Conservation (phyloP, 1,140 invertebrate genomes). For the Drosophila subpulchrella region DNA sequence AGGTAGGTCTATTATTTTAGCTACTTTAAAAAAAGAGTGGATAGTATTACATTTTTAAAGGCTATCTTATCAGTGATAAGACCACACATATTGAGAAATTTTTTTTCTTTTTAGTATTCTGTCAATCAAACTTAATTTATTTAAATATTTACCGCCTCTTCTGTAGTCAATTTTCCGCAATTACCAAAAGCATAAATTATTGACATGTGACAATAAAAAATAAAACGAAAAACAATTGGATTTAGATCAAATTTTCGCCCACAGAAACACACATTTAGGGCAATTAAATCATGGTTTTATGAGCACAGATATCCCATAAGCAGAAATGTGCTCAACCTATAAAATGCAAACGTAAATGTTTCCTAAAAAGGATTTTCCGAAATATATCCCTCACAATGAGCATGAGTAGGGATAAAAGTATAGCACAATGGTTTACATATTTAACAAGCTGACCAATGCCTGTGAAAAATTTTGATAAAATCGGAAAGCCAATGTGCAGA, state of each 20-base stretch:
- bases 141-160: too few species aligned
- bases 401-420: not conserved
- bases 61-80: too few species aligned
- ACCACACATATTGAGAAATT: too few species aligned
- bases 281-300: not conserved
- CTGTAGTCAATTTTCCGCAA: not conserved
- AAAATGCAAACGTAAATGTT: too few species aligned
- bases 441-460: slow-evolving; percentile 35
- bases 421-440: slow-evolving; percentile 35
- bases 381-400: slow-evolving; percentile 27
- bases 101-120: too few species aligned
- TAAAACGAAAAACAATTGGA: too few species aligned
- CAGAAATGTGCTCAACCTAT: not conserved
- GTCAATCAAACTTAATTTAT: too few species aligned
- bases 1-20: too few species aligned
- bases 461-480: slow-evolving; percentile 26
- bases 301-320: not conserved
- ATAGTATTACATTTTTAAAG: too few species aligned
- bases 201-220: too few species aligned
- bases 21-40: too few species aligned
- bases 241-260: not conserved
- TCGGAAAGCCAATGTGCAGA: slow-evolving; percentile 9
- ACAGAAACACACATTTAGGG: not conserved
- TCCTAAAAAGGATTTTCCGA: slow-evolving; percentile 21
- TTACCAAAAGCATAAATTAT: not conserved